Conservation (phyloP, 2,113 vertebrate species). For the Cyprinus carpio region DNA sequence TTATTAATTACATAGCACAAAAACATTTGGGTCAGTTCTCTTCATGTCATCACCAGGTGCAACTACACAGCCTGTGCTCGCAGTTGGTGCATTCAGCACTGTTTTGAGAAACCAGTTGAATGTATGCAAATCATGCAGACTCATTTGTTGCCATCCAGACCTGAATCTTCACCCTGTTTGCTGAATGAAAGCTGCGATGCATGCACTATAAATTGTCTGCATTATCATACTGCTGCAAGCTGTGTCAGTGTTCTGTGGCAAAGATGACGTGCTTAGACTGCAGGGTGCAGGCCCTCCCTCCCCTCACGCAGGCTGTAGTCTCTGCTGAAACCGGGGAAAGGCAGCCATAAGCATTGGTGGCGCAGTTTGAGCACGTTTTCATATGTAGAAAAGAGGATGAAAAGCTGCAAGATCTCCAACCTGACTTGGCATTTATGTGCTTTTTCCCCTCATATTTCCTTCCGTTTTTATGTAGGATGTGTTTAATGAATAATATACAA, state of each 20-base stretch:
- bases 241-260: constrained; percentile 25
- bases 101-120: constrained; percentile 21
- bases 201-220: constrained; percentile 15
- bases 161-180: not conserved
- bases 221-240: constrained; percentile 27
- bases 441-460: not conserved
- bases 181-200: not conserved
- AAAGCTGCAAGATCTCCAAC: not conserved
- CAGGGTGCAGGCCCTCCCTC: constrained; percentile 11
- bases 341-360: constrained; percentile 10
- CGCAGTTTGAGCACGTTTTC: constrained; percentile 37
- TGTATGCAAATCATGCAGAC: constrained; percentile 8
- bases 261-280: constrained; percentile 48
- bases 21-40: not conserved
- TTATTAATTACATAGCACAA: not conserved
- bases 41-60: not conserved
- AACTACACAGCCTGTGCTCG: not conserved
- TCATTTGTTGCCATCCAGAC: not conserved
- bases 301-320: constrained; percentile 1
- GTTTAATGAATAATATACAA: constrained; percentile 18
- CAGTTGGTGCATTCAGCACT: not conserved
- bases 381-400: constrained; percentile 15
- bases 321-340: constrained; percentile 34
- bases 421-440: not conserved
- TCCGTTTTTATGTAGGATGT: not conserved